These are phyloP conservation scores for Dendrolimus kikuchii DNA, from an alignment of 1,140 invertebrate genomes.

Conservation along the genomic window DNA sequence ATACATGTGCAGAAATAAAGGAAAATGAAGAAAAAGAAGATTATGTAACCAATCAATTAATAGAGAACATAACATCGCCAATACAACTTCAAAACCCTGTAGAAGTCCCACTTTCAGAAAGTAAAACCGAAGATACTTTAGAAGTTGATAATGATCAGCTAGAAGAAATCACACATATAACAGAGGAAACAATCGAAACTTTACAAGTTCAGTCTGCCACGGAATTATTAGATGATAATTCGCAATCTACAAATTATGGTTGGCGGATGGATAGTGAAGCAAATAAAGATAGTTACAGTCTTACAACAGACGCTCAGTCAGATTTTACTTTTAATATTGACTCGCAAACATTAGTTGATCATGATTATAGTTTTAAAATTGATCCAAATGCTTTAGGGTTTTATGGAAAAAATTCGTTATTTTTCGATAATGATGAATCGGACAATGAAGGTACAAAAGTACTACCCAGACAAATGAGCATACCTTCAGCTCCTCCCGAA, in stretches of 20 bases:
- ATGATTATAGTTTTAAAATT: conserved; percentile 24
- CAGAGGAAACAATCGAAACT: conserved; percentile 47
- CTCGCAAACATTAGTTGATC: conserved; percentile 11
- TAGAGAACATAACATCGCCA: conserved; percentile 60
- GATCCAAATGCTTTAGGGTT: conserved; percentile 27
- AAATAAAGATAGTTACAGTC: conserved; percentile 15
- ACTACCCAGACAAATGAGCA: conserved; percentile 31
- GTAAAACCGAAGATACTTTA: conserved; percentile 12
- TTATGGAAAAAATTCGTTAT: conserved; percentile 30
- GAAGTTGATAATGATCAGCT: conserved; percentile 29
- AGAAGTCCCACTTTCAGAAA: conserved; percentile 31
- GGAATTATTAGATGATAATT: conserved; percentile 30
- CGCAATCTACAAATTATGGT: conserved; percentile 6
- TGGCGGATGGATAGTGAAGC: conserved; percentile 30
- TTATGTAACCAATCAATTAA: conserved; percentile 50
- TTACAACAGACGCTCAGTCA: no score
- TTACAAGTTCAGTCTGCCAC: conserved; percentile 38
- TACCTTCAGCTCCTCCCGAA: conserved; percentile 45
- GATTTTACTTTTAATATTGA: conserved; percentile 9
- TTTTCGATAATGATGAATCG: conserved; percentile 45
- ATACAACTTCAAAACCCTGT: conserved; percentile 58
- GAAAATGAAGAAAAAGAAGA: conserved; percentile 45
- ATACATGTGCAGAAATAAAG: conserved; percentile 50
- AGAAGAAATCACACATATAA: conserved; percentile 37
- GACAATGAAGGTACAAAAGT: conserved; percentile 53